These are phyloP conservation scores for Cyanistes caeruleus DNA, from an alignment of 2,113 vertebrate species.

Conservation along the genomic window DNA sequence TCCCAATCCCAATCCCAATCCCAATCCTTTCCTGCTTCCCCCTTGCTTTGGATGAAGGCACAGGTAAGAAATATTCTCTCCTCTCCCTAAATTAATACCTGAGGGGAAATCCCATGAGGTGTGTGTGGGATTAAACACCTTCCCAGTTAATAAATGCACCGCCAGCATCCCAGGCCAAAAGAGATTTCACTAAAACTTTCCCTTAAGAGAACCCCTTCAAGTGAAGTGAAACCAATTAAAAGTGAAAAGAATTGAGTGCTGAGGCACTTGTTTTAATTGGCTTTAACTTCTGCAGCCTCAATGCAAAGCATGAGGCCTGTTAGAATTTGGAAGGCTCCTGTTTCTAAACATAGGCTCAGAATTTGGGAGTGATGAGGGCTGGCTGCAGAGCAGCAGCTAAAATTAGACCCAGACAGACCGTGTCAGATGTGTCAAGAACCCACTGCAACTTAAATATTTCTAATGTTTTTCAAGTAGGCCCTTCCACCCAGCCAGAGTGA, in stretches of 20 bases:
- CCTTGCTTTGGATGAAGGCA: not conserved
- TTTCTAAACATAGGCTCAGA: constrained; percentile 35
- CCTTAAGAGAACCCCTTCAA: not conserved
- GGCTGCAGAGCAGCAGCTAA: not conserved
- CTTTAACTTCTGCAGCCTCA: not conserved
- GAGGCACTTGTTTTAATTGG: not conserved
- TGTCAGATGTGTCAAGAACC: not conserved
- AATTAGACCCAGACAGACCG: not conserved
- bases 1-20: too few relatives aligned
- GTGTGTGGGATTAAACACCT: not conserved
- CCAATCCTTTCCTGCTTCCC: not conserved
- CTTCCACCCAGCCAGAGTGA: not conserved
- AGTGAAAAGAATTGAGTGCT: not conserved
- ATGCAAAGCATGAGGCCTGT: not conserved
- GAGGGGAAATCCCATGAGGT: fast-evolving
- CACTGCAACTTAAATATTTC: not conserved
- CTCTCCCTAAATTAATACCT: not conserved
- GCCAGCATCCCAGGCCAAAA: not conserved
- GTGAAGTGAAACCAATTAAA: not conserved
- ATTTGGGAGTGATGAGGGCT: not conserved
- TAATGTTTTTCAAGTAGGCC: not conserved
- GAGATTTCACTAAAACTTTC: not conserved
- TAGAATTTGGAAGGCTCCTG: not conserved
- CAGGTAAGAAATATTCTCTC: not conserved
- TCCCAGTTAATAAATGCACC: not conserved